Evolutionary conservation across 2,113 vertebrate genomes (phyloP), one percentile per base, ranked within the genome.

Genomic region (Machaerirhynchus nigripectus): DNA sequence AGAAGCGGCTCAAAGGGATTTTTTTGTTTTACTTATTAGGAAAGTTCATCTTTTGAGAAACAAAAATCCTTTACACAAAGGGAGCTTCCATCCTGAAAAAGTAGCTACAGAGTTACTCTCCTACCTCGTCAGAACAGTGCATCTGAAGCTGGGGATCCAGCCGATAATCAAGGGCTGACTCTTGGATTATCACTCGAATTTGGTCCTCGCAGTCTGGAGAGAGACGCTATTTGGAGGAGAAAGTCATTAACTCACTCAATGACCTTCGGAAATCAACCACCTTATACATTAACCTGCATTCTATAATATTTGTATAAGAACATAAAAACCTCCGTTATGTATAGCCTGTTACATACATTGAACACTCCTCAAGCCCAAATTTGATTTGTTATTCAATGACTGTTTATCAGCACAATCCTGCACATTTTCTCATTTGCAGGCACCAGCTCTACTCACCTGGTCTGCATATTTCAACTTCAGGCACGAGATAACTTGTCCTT

Each of bases 401-500:
- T 15, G 21, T 3, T 47, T 40, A 50, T 44, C 55, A 57, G 53
- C 52, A 59, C 1, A 0, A 24, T 8, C 30, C n/a, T 14, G 33
- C 40, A 18, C 26, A 33, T 14, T 37, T 49, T 63, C 53, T 53
- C 7, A 8, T 33, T 28, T 49, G 56, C 30, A 57, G 4, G 9
- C 12, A 52, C 24, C 49, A 77, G 27, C 19, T 82, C 55, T 23
- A 12, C 95, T 92, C 74, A 99, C 99, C 99, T 99, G 99, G 94
- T 99, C 99, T 30, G 99, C 99, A 0, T 99, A 99, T 98, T 99
- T 99, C 91, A 99, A 96, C 90, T 99, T 99, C 86, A 99, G 98
- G 96, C 99, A 99, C 21, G 99, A 98, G 93, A 99, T 99, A 91
- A 99, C 99, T 94, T 99, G 99, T 10, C 99, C 99, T 97, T 99